A percentile compares a stretch with the other conserved stretches of the same genome.
Conservation (phyloP, 2,113 vertebrate species). For the Hypocryptadius cinnamomeus region DNA sequence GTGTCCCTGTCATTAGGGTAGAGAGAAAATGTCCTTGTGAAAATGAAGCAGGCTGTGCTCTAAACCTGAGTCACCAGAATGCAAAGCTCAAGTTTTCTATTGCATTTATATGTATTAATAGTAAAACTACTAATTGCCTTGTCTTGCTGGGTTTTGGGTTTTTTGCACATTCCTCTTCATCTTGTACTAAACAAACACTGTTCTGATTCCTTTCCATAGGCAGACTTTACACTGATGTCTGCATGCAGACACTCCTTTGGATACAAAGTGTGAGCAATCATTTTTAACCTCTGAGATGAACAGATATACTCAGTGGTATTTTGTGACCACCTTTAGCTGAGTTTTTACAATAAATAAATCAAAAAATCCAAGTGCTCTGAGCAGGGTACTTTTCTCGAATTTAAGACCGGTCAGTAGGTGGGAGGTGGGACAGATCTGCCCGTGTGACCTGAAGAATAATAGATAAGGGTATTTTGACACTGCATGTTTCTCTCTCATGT, state of each 20-base stretch:
- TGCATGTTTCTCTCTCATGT: constrained; percentile 39
- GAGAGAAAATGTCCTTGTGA: not conserved
- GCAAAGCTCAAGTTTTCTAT: not conserved
- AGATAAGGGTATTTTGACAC: constrained; percentile 52
- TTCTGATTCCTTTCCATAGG: not conserved
- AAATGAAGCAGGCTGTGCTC: not conserved
- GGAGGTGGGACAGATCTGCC: constrained; percentile 58
- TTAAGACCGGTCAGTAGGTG: constrained; percentile 45
- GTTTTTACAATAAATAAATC: constrained; percentile 12
- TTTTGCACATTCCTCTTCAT: not conserved
- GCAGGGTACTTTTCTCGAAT: constrained; percentile 13
- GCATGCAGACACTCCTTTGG: not conserved
- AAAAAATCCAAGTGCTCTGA: constrained; percentile 2
- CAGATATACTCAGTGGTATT: not conserved
- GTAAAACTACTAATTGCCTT: not conserved
- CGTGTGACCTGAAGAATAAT: constrained; percentile 60
- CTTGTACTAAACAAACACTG: not conserved
- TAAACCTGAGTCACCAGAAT: not conserved
- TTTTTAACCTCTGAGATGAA: not conserved
- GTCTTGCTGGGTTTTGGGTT: not conserved
- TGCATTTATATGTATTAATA: not conserved
- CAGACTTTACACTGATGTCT: not conserved
- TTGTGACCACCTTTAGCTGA: constrained; percentile 22
- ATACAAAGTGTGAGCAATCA: not conserved
- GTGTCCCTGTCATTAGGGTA: not conserved